A percentile compares a stretch with the other conserved stretches of the same genome.
Evolutionary conservation across 2,888 invertebrate species (phyloP).

Genomic region (Drosophila suboccidentalis): DNA sequence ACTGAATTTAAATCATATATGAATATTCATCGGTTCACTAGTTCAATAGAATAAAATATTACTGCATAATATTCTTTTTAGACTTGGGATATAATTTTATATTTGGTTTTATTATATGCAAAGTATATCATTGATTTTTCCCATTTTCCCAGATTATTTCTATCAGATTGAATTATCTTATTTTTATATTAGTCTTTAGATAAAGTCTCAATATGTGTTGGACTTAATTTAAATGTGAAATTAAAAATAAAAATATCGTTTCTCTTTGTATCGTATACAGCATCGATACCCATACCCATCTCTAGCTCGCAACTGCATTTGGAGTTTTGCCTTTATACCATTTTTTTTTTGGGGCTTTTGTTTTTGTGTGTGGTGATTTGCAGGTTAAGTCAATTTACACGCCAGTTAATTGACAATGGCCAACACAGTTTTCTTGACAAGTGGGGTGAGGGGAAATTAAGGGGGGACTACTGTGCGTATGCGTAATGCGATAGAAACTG

Average conservation of each 20-base stretch:
- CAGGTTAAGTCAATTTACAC: slow-evolving; percentile 70
- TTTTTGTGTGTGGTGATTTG: slow-evolving; percentile 30
- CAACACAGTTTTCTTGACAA: slow-evolving; percentile 2
- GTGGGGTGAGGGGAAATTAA: neutral
- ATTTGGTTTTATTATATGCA: no score
- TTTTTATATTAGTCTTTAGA: no score
- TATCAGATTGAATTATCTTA: no score
- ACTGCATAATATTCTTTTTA: no score
- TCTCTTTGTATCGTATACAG: neutral
- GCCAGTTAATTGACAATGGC: slow-evolving; percentile 69
- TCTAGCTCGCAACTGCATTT: slow-evolving; percentile 26
- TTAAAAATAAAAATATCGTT: neutral
- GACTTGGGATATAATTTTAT: no score
- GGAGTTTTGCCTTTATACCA: slow-evolving; percentile 24
- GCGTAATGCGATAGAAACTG: slow-evolving; percentile 68
- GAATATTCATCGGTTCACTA: no score
- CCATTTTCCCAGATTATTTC: no score
- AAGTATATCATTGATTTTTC: no score
- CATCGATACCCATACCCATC: neutral
- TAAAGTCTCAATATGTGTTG: no score
- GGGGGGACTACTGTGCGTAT: slow-evolving; percentile 72
- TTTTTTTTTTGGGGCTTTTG: neutral
- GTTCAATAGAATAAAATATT: no score
- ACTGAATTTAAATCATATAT: no score
- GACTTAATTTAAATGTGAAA: no score